Base-by-base conservation (phyloP, 2,888 invertebrate genomes). In the Eupithecia exiguata region DNA sequence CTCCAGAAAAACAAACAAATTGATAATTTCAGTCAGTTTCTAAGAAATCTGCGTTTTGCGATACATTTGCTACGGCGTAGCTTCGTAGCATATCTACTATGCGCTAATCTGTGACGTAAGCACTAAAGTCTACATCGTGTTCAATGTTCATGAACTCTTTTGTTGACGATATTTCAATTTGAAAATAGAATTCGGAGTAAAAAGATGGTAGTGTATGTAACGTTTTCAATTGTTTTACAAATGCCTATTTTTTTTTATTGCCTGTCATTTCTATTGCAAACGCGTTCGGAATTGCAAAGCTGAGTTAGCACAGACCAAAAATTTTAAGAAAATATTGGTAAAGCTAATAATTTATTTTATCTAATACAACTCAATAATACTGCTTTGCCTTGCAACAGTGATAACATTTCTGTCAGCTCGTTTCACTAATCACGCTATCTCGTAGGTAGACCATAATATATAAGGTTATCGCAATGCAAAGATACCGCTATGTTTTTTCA, bases 361-460 rank as follows among this genome's bases (percentile, higher is more conserved):
- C 58, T 58, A 25, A 58, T 58, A 58, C 25, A 14, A 58, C 25
- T 36, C 10, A 1, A 38, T 62, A 36, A 38, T 9, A 36, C 35
- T 18, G 5, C n/a, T 75, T 80, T 49, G 76, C 74, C 82, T 78
- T 81, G 83, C 80, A 83, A 81, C 76, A 68, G 30, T 63, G 81
- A 83, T 83, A 83, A 79, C 68, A 70, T 74, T 77, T 74, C 69
- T 79, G 73, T n/a, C 74, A 78, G 74, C 78, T 73, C 71, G 77
- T 75, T 63, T 78, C 74, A 78, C 85, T 87, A 87, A 88, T 87
- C 85, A 80, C 72, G 65, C 73, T 76, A 76, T 76, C 75, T 71
- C 30, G 36, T 53, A 65, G 70, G 70, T 78, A 75, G 77, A 74
- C 77, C 78, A n/a, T 78, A 80, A 74, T 77, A 74, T 77, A 73